These are phyloP conservation scores for Cancer borealis DNA, from an alignment of 2,888 invertebrate species.

Conservation along the genomic window DNA sequence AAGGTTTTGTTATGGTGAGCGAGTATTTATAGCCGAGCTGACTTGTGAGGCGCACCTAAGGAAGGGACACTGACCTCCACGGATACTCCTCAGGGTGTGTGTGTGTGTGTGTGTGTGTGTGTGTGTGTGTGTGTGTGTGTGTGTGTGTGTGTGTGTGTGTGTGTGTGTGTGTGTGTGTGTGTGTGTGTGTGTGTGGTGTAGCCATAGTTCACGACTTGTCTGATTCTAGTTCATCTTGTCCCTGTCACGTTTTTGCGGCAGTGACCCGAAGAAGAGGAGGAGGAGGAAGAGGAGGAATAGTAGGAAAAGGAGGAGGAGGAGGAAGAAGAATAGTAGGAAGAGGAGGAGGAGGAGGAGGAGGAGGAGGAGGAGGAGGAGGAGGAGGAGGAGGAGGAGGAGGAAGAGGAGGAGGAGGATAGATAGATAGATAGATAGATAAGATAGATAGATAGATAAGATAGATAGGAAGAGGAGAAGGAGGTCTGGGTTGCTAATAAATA, in stretches of 20 bases:
- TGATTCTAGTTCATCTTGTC: background rate
- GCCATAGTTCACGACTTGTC: background rate
- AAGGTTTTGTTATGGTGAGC: conserved; percentile 25
- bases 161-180: conserved; percentile 27
- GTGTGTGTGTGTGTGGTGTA: background rate
- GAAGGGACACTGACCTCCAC: conserved; percentile 29
- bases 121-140: conserved; percentile 37
- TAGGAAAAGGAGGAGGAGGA: background rate
- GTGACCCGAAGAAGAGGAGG: too few relatives aligned
- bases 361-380: too few relatives aligned
- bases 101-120: conserved; percentile 7
- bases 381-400: too few relatives aligned
- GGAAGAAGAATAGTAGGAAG: too few relatives aligned
- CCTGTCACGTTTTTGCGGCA: background rate
- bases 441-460: background rate
- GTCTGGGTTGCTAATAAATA: too few relatives aligned
- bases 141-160: conserved; percentile 37
- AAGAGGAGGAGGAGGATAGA: background rate
- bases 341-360: too few relatives aligned
- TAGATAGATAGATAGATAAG: background rate
- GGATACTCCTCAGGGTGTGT: background rate
- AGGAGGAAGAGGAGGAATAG: too few relatives aligned
- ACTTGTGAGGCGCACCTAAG: conserved; percentile 9
- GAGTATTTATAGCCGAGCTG: conserved; percentile 13
- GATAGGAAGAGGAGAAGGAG: background rate